Percentiles rank a stretch among this genome's conserved stretches.
These are phyloP conservation scores for Oreonectes daqikongensis DNA, from an alignment of 2,797 vertebrate genomes.

Conservation along the genomic window DNA sequence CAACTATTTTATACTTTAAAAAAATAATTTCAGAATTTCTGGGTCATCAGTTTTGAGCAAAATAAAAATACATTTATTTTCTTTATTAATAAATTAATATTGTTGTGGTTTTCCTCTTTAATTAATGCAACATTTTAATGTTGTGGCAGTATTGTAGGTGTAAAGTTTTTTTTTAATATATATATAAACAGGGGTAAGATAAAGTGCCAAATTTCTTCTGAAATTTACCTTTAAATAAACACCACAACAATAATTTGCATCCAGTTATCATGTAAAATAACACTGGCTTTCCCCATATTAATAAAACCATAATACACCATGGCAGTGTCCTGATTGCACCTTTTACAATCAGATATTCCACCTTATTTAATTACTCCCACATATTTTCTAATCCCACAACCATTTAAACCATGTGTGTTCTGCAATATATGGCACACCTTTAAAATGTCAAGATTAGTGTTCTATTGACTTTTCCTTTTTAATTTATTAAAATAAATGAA, in stretches of 20 bases:
- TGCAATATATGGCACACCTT: not conserved
- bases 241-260: slow-evolving; percentile 11
- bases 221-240: slow-evolving; percentile 7
- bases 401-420: not conserved
- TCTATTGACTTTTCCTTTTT: not conserved
- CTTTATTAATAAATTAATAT: not conserved
- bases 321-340: slow-evolving; percentile 29
- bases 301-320: not conserved
- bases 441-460: not conserved
- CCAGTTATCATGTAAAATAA: not conserved
- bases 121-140: slow-evolving; percentile 23
- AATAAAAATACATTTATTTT: not conserved
- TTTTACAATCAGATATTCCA: not conserved
- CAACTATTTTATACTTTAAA: slow-evolving; percentile 1
- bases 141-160: slow-evolving; percentile 10
- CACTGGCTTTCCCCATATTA: not conserved
- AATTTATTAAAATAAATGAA: too few species aligned
- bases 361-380: not conserved
- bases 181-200: not conserved
- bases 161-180: slow-evolving; percentile 4
- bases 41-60: slow-evolving; percentile 1
- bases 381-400: not conserved
- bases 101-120: slow-evolving; percentile 25
- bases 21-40: not conserved
- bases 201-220: slow-evolving; percentile 3